These are phyloP conservation scores for Hirtodrosophila trivittata DNA, from an alignment of 2,888 invertebrate species.

Conservation along the genomic window DNA sequence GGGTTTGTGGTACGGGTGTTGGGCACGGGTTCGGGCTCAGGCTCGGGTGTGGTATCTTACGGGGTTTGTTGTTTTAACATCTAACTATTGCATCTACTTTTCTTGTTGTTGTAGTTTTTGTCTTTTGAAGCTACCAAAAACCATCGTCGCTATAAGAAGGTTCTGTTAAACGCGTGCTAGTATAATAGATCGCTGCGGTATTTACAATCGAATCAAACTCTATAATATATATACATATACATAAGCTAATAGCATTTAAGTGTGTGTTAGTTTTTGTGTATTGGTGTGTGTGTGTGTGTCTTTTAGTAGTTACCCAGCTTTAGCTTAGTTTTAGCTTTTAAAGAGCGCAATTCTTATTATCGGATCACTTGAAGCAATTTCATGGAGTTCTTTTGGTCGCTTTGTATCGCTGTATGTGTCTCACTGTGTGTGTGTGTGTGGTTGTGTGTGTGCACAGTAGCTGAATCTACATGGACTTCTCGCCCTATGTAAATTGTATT, in stretches of 20 bases:
- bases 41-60: conserved; percentile 3
- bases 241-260: conserved; percentile 48
- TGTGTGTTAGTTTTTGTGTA: conserved; percentile 19
- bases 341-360: conserved; percentile 72
- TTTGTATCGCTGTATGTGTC: conserved; percentile 21
- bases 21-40: not conserved
- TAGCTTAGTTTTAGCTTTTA: conserved; percentile 40
- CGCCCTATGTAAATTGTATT: conserved; percentile 50
- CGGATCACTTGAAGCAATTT: conserved; percentile 78
- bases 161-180: conserved; percentile 16
- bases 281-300: conserved; percentile 16
- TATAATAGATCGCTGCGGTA: conserved; percentile 43
- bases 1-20: conserved; percentile 2
- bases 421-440: conserved; percentile 8
- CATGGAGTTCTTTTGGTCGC: conserved; percentile 62
- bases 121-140: conserved; percentile 49
- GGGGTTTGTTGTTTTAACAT: conserved; percentile 20
- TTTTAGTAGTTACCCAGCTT: conserved; percentile 37
- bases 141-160: conserved; percentile 27
- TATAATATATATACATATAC: conserved; percentile 61
- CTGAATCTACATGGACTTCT: conserved; percentile 32
- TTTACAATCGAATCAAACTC: conserved; percentile 66
- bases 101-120: conserved; percentile 16
- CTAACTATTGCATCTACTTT: conserved; percentile 39
- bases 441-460: conserved; percentile 32